Evolutionary conservation across 2,797 vertebrate genomes (phyloP), one percentile per base, ranked within the genome.

Genomic region (Spizella passerina): DNA sequence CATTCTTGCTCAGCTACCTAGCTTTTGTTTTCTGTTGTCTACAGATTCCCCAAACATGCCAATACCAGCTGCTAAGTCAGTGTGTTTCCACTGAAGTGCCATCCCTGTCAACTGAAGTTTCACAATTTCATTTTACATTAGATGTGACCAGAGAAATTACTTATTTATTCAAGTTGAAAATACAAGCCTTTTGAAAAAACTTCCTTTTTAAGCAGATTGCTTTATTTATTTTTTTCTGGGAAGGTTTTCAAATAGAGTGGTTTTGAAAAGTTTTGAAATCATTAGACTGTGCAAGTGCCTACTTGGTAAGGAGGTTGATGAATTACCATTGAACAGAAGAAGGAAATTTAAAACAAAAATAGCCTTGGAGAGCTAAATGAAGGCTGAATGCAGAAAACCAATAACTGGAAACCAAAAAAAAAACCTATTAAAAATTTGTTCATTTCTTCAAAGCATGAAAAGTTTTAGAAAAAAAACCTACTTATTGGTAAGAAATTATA

Each of bases 201-300:
- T 49, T 92, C n/a, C 27, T 77, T 80, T 94, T 75, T 26, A 89
- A 92, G 50, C 69, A 77, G 46, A 87, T 55, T 82, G 32, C 29
- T 68, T 95, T 76, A 14, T 73, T 88, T 81, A 4, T 73, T 65
- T 69, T 57, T 85, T 89, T 59, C 64, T 80, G 68, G 84, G 46
- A 89, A 55, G 73, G 32, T 87, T 95, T 96, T 85, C 29, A 90
- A 78, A 84, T 46, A 82, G 61, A 81, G 30, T 81, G 57, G 27
- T 81, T 95, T 92, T 90, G 82, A 83, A 89, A 95, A 95, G 65
- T 93, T 93, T 87, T 89, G 72, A 87, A 96, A 92, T 68, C 2
- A 3, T 89, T 91, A 80, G 75, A 89, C 85, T 65, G 53, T 90
- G 84, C 69, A 93, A 89, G 91, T 94, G 91, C 89, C 85, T 93